Percentiles rank a stretch among this genome's conserved stretches.
Conservation (phyloP, 2,888 invertebrate species). For the Pollenia amentaria region DNA sequence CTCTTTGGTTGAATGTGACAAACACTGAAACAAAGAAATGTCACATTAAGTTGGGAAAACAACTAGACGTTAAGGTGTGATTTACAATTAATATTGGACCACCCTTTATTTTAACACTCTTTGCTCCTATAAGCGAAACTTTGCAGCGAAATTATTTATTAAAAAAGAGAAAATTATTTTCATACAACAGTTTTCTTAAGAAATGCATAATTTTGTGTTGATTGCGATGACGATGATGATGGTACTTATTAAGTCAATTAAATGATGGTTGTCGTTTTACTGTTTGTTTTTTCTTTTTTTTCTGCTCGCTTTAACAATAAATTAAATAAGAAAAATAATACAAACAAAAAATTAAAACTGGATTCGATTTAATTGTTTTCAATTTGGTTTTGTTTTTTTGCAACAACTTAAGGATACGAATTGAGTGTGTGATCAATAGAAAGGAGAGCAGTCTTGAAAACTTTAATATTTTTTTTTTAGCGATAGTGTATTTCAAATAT, state of each 20-base stretch:
- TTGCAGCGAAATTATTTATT: slow-evolving; percentile 3
- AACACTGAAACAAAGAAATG: too few relatives aligned
- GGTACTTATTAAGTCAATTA: slow-evolving; percentile 72
- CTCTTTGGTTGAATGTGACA: too few relatives aligned
- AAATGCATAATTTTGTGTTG: slow-evolving; percentile 32
- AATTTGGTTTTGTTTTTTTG: neutral
- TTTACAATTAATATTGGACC: too few relatives aligned
- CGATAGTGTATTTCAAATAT: too few relatives aligned
- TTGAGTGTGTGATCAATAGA: slow-evolving; percentile 14
- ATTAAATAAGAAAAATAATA: slow-evolving; percentile 13
- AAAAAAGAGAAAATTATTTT: slow-evolving; percentile 36
- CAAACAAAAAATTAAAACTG: slow-evolving; percentile 27
- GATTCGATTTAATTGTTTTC: slow-evolving; percentile 22
- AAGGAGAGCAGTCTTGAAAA: neutral
- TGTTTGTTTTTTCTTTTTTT: slow-evolving; percentile 32
- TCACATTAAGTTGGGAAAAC: too few relatives aligned
- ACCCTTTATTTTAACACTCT: too few relatives aligned
- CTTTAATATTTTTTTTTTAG: neutral
- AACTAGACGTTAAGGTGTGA: too few relatives aligned
- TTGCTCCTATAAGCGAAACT: slow-evolving; percentile 18
- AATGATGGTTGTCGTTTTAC: slow-evolving; percentile 44
- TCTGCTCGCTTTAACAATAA: slow-evolving; percentile 39
- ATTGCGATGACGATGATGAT: slow-evolving; percentile 20
- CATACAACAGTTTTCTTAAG: slow-evolving; percentile 51
- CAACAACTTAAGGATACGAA: neutral